Conservation (phyloP, 1,140 invertebrate species). For the Telenomus remus region DNA sequence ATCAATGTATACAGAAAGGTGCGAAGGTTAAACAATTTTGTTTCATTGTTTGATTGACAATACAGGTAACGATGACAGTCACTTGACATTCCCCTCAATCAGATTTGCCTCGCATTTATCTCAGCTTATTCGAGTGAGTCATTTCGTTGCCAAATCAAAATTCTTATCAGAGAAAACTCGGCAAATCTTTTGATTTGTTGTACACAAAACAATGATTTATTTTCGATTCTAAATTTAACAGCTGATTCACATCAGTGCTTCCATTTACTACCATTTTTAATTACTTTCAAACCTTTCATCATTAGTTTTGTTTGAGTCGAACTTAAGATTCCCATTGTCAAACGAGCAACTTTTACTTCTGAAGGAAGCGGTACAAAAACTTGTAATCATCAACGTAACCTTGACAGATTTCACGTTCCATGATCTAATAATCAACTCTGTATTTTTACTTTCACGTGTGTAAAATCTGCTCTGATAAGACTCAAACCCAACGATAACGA, state of each 20-base stretch:
- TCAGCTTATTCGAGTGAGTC: constrained; percentile 18
- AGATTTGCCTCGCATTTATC: constrained; percentile 12
- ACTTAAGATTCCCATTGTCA: background rate
- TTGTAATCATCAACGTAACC: background rate
- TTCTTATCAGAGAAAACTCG: constrained; percentile 34
- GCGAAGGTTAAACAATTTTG: background rate
- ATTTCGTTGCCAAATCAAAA: constrained; percentile 11
- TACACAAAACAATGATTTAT: too few species aligned
- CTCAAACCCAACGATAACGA: too few species aligned
- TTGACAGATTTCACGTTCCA: constrained; percentile 14
- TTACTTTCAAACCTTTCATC: background rate
- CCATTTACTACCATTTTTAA: background rate
- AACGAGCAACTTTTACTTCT: constrained; percentile 11
- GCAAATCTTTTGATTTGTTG: too few species aligned
- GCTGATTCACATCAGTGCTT: too few species aligned
- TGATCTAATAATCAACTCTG: constrained; percentile 6
- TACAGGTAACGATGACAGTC: constrained; percentile 24
- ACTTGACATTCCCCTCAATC: constrained; percentile 13
- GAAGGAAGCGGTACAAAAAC: constrained; percentile 10
- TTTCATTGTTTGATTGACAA: constrained; percentile 10
- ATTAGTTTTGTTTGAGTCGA: background rate
- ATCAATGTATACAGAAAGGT: background rate
- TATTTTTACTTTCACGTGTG: background rate
- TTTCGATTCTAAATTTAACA: too few species aligned
- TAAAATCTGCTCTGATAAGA: background rate